A percentile compares a stretch with the other conserved stretches of the same genome.
phyloP scores from a whole-genome alignment of 2,888 invertebrate genomes.

The Epsilonema sp. region DNA sequence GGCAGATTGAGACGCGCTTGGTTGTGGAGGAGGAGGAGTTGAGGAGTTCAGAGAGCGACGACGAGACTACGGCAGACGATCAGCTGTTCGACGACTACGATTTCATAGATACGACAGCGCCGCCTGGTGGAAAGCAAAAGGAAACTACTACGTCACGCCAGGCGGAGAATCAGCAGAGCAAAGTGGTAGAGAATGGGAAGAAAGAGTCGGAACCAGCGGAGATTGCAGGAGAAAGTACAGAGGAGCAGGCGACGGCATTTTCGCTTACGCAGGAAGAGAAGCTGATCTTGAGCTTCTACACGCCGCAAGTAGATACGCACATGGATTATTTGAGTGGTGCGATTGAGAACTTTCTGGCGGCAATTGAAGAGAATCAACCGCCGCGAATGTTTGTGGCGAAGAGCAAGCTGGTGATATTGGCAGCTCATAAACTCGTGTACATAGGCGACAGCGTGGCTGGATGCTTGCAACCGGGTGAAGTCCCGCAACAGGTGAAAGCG shows the following conservation, averaged over 20 bases:
- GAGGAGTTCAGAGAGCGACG: too few species aligned
- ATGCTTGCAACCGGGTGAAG: slow-evolving; percentile 39
- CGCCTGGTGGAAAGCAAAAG: too few species aligned
- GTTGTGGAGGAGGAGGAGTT: slow-evolving; percentile 20
- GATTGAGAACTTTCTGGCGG: slow-evolving; percentile 72
- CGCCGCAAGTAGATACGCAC: slow-evolving; percentile 62
- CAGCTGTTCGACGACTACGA: slow-evolving; percentile 12
- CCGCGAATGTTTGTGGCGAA: slow-evolving; percentile 77
- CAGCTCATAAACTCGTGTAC: slow-evolving; percentile 75
- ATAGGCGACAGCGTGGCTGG: slow-evolving; percentile 81
- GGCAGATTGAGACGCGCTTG: too few species aligned
- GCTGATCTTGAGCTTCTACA: slow-evolving; percentile 64
- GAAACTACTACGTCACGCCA: neutral
- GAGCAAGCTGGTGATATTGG: slow-evolving; percentile 77
- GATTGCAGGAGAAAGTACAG: neutral
- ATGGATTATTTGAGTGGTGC: slow-evolving; percentile 63
- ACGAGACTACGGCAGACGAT: too few species aligned
- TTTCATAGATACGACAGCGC: slow-evolving; percentile 8
- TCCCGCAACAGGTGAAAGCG: slow-evolving; percentile 7
- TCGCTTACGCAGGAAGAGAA: slow-evolving; percentile 51
- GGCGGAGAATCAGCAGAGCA: neutral
- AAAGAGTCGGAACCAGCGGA: too few species aligned
- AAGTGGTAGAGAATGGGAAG: too few species aligned
- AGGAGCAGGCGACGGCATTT: neutral
- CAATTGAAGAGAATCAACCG: slow-evolving; percentile 75